Conservation (phyloP, 2,113 vertebrate genomes). For the Ameiurus melas region DNA sequence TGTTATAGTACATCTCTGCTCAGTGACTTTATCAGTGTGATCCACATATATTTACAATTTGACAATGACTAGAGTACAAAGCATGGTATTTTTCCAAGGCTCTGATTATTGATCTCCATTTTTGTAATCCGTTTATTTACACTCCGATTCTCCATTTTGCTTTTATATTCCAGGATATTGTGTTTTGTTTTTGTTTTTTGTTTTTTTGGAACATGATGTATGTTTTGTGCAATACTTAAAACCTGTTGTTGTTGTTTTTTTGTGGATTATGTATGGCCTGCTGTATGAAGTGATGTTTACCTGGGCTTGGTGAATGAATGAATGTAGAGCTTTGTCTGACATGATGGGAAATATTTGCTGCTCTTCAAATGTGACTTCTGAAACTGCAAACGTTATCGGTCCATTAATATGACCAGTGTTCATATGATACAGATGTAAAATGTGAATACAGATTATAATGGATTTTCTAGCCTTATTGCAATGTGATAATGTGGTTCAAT, state of each 20-base stretch:
- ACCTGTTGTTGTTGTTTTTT: not conserved
- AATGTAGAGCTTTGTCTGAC: not conserved
- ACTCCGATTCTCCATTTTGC: not conserved
- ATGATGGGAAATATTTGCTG: conserved; percentile 1
- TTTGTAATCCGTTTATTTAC: not conserved
- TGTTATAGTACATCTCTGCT: not conserved
- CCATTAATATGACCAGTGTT: not conserved
- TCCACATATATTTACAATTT: not conserved
- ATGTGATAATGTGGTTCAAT: not conserved
- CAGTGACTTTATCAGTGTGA: not conserved
- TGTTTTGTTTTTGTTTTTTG: not conserved
- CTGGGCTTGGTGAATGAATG: not conserved
- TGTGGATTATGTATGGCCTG: not conserved
- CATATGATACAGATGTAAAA: not conserved
- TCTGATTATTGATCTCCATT: not conserved
- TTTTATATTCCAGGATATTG: not conserved
- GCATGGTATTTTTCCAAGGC: not conserved
- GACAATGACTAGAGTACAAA: not conserved
- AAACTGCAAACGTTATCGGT: not conserved
- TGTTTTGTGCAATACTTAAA: not conserved
- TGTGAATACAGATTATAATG: conserved; percentile 9
- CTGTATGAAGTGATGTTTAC: not conserved
- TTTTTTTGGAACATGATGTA: not conserved
- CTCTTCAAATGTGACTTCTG: not conserved
- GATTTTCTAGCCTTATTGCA: conserved; percentile 5